phyloP scores from a whole-genome alignment of 2,797 vertebrate species.

The Calcarius lapponicus region DNA sequence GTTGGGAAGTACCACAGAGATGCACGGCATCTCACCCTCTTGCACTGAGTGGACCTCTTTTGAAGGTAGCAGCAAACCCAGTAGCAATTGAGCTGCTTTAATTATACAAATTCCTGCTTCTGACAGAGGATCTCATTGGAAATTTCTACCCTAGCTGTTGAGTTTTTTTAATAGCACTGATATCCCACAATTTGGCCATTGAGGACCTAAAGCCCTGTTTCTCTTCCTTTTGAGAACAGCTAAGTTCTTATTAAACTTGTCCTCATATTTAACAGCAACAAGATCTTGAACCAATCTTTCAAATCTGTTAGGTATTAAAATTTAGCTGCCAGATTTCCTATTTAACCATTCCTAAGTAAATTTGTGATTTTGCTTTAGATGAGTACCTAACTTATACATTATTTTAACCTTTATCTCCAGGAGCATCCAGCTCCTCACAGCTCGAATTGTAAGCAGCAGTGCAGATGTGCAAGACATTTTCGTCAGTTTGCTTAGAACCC shows the following conservation, averaged over 20 bases:
- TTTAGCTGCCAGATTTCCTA: not conserved
- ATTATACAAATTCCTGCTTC: not conserved
- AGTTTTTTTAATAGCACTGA: not conserved
- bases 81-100: not conserved
- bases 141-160: not conserved
- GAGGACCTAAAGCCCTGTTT: not conserved
- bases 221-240: not conserved
- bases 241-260: not conserved
- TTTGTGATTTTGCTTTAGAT: not conserved
- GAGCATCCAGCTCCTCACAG: not conserved
- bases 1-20: not conserved
- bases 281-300: not conserved
- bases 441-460: not conserved
- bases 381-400: not conserved
- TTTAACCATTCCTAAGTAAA: not conserved
- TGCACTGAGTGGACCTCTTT: not conserved
- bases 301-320: not conserved
- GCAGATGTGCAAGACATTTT: not conserved
- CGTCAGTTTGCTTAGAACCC: not conserved
- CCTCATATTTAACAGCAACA: not conserved
- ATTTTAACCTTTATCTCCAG: not conserved
- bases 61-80: not conserved
- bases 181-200: not conserved
- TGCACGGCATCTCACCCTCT: not conserved
- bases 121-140: not conserved